These are phyloP conservation scores for Thecophora atra DNA, from an alignment of 2,888 invertebrate species.

Conservation along the genomic window DNA sequence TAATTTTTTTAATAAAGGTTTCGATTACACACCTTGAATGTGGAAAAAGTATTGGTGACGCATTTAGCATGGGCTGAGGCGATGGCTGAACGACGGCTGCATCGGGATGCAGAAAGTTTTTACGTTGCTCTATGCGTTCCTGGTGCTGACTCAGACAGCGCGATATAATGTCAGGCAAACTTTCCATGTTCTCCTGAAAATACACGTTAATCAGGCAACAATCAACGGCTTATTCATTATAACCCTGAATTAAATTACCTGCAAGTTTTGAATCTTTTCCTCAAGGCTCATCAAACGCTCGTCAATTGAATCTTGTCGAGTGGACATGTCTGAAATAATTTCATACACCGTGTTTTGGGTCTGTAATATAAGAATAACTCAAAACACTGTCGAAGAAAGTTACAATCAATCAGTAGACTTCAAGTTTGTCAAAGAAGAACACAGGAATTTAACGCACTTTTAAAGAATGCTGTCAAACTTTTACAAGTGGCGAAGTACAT, in stretches of 20 bases:
- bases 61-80: conserved; percentile 68
- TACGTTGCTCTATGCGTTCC: conserved; percentile 82
- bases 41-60: conserved; percentile 69
- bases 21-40: conserved; percentile 69
- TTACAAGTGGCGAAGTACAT: no score
- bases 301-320: conserved; percentile 91
- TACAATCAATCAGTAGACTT: no score
- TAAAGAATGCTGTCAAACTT: no score
- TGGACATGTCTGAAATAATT: conserved; percentile 97
- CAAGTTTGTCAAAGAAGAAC: no score
- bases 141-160: conserved; percentile 79
- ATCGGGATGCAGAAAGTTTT: conserved; percentile 88
- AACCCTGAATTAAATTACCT: conserved; percentile 67
- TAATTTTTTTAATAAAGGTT: not conserved
- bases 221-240: not conserved
- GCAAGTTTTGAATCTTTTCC: conserved; percentile 86
- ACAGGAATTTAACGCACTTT: no score
- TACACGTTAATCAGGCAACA: not conserved
- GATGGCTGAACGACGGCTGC: conserved; percentile 75
- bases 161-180: conserved; percentile 83
- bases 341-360: conserved; percentile 98
- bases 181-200: conserved; percentile 80
- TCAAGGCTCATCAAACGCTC: conserved; percentile 92
- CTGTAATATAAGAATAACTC: conserved; percentile 68
- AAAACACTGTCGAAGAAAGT: no score